Conservation (phyloP, 2,888 invertebrate genomes). For the Oscheius sp. region DNA sequence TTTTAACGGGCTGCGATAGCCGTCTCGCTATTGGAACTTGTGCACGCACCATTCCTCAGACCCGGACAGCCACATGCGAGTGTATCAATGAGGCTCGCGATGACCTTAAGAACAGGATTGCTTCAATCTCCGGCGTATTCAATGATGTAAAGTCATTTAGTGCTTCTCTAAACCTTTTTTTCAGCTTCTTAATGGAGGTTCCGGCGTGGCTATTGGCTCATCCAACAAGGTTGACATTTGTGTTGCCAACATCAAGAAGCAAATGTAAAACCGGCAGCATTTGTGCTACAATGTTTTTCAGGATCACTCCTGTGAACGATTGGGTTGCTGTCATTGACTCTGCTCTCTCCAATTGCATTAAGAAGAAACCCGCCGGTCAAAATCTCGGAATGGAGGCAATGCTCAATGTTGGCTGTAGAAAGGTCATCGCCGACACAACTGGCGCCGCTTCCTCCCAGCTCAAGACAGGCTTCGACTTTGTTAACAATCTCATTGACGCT, state of each 20-base stretch:
- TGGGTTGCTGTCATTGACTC: constrained; percentile 71
- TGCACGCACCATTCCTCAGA: constrained; percentile 55
- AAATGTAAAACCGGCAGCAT: constrained; percentile 52
- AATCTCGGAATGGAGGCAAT: constrained; percentile 71
- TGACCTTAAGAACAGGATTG: constrained; percentile 71
- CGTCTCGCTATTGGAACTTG: constrained; percentile 58
- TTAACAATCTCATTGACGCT: constrained; percentile 73
- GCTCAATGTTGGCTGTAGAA: constrained; percentile 72
- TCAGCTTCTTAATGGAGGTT: constrained; percentile 63
- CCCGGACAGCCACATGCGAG: constrained; percentile 65
- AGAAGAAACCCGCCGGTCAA: constrained; percentile 67
- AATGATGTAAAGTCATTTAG: constrained; percentile 47
- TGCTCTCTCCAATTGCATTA: constrained; percentile 69
- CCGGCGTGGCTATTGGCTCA: constrained; percentile 67
- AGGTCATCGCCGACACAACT: constrained; percentile 71
- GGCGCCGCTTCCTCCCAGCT: constrained; percentile 69
- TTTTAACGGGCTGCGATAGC: constrained; percentile 54
- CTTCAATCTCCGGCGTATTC: constrained; percentile 66
- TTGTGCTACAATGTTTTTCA: constrained; percentile 30
- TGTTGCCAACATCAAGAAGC: constrained; percentile 70
- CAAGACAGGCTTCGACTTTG: constrained; percentile 72
- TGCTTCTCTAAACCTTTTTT: background rate
- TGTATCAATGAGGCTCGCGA: constrained; percentile 72
- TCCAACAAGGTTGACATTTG: constrained; percentile 70
- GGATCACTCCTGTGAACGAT: constrained; percentile 71